phyloP scores from a whole-genome alignment of 2,113 vertebrate species.

The Ivindomyrus marchei region DNA sequence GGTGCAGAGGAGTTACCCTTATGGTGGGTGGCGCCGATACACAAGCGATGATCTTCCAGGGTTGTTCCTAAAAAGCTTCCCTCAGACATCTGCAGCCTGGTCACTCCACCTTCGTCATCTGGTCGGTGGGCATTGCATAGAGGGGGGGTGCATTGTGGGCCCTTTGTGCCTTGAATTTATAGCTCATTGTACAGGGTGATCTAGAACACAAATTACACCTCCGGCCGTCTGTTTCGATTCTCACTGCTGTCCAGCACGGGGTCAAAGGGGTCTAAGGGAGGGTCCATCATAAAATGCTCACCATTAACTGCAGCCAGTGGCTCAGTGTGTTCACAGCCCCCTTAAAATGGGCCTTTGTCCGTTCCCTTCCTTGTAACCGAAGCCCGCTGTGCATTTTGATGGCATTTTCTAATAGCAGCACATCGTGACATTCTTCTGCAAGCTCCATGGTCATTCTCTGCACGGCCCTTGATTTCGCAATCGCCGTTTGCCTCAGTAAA shows the following conservation, averaged over 20 bases:
- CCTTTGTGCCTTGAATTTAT: slow-evolving; percentile 33
- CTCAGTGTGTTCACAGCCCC: background rate
- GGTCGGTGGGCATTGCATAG: background rate
- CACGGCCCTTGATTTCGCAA: background rate
- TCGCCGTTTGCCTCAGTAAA: background rate
- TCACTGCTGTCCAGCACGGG: slow-evolving; percentile 3
- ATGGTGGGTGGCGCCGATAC: background rate
- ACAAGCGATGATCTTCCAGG: background rate
- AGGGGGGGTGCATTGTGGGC: background rate
- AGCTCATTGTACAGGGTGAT: slow-evolving; percentile 26
- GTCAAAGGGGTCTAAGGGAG: background rate
- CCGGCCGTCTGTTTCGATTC: background rate
- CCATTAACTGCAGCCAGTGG: background rate
- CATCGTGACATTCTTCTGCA: background rate
- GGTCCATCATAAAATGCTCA: background rate
- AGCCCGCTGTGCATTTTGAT: background rate
- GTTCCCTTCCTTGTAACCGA: background rate
- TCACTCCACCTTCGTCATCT: slow-evolving; percentile 18
- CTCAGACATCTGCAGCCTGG: slow-evolving; percentile 33
- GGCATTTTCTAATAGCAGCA: background rate
- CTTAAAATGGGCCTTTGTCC: background rate
- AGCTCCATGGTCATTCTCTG: background rate
- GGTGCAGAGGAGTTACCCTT: background rate
- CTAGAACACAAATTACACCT: slow-evolving; percentile 19
- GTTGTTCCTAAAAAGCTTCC: background rate